Evolutionary conservation across 64 coral and sea anemone species (phyloP).

Genomic region (Dendronephthya gigantea): DNA sequence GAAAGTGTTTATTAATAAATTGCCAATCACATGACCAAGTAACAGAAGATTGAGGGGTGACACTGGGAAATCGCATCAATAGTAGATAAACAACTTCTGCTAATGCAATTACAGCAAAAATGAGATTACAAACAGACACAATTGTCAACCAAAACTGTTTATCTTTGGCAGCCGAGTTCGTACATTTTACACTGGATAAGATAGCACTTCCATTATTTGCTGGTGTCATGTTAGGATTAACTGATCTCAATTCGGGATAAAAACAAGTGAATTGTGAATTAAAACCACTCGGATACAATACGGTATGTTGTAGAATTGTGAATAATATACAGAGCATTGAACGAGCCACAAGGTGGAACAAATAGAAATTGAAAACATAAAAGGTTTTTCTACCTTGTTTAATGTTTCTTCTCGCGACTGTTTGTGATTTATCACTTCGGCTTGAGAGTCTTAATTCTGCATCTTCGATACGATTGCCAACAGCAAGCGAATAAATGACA

Average conservation of each 20-base stretch:
- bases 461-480: constrained; percentile 22
- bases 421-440: not conserved
- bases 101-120: not conserved
- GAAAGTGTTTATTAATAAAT: not conserved
- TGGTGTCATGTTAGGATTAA: not conserved
- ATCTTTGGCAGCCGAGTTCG: not conserved
- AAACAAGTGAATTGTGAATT: not conserved
- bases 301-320: constrained; percentile 9
- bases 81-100: not conserved
- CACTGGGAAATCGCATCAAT: not conserved
- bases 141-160: not conserved
- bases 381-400: not conserved
- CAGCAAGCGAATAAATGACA: constrained; percentile 28
- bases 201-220: not conserved
- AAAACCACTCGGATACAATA: constrained; percentile 35
- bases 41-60: too few species aligned
- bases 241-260: not conserved
- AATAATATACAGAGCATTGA: constrained; percentile 22
- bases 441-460: not conserved
- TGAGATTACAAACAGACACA: not conserved
- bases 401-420: not conserved
- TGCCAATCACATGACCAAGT: not conserved
- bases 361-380: constrained; percentile 17
- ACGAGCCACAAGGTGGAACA: constrained; percentile 26
- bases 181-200: not conserved